Conservation (phyloP, 2,113 vertebrate species). For the Mormyrus lacerda region DNA sequence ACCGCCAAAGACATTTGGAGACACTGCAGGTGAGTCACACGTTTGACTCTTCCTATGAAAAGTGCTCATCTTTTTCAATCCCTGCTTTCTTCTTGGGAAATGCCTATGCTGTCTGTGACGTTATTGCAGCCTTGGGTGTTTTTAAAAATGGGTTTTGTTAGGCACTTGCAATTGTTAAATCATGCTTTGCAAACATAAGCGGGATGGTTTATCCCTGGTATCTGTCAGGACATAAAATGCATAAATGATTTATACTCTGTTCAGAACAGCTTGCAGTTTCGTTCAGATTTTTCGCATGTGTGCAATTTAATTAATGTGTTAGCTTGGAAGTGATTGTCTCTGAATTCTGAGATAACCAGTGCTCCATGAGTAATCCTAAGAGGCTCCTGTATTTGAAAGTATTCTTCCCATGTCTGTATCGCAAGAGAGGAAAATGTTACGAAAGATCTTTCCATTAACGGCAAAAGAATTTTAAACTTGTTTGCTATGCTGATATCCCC, state of each 20-base stretch:
- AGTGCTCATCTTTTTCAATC: neutral
- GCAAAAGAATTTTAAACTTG: neutral
- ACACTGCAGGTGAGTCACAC: conserved; percentile 58
- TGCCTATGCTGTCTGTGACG: neutral
- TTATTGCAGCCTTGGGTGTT: neutral
- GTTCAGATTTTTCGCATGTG: neutral
- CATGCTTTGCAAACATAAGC: neutral
- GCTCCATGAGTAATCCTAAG: neutral
- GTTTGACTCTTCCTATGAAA: neutral
- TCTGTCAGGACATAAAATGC: neutral
- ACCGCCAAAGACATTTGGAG: conserved; percentile 61
- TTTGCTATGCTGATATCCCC: neutral
- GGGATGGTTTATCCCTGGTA: neutral
- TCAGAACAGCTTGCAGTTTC: neutral
- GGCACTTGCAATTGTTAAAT: neutral
- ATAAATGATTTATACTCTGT: neutral
- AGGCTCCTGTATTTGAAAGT: neutral
- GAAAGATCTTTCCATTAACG: neutral
- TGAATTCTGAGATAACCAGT: neutral
- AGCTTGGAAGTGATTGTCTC: neutral
- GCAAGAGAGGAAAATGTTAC: neutral
- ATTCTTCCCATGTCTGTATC: neutral
- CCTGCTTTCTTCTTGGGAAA: neutral
- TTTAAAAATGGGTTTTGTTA: neutral
- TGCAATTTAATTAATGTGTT: neutral